A percentile compares a stretch with the other conserved stretches of the same genome.
phyloP scores from a whole-genome alignment of 2,113 vertebrate species.

The Chaenogobius annularis region DNA sequence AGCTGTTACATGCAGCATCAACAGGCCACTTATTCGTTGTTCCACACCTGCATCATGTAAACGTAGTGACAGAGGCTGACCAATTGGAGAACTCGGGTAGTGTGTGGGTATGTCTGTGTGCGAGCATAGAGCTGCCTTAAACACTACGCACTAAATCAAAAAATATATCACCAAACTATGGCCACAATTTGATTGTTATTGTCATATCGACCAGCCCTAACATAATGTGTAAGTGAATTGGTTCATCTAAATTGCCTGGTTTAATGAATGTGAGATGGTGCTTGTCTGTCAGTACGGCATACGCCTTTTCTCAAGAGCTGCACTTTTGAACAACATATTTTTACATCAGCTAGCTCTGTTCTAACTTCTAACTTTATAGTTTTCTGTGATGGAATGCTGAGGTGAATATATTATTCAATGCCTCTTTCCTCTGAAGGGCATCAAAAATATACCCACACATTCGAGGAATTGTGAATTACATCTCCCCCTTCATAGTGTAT shows the following conservation, averaged over 20 bases:
- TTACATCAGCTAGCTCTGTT: slow-evolving; percentile 4
- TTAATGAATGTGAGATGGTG: slow-evolving; percentile 15
- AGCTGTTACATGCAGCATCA: too few species aligned
- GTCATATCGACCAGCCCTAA: not conserved
- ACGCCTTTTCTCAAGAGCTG: not conserved
- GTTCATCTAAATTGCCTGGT: not conserved
- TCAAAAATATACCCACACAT: not conserved
- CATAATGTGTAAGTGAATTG: not conserved
- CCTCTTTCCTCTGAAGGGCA: not conserved
- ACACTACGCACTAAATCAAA: not conserved
- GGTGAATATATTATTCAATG: not conserved
- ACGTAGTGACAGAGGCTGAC: too few species aligned
- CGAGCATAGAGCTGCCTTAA: not conserved
- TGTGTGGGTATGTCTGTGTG: not conserved
- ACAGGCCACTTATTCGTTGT: too few species aligned
- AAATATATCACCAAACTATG: not conserved
- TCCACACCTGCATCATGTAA: too few species aligned
- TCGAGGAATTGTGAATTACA: not conserved
- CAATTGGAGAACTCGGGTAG: too few species aligned
- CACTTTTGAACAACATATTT: slow-evolving; percentile 11
- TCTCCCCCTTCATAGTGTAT: slow-evolving; percentile 1
- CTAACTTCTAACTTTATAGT: not conserved
- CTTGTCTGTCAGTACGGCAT: not conserved
- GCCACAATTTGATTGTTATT: too few species aligned
- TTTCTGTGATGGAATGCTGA: slow-evolving; percentile 10